Evolutionary conservation across 2,888 invertebrate genomes (phyloP).

Genomic region (Hypsopygia costalis): DNA sequence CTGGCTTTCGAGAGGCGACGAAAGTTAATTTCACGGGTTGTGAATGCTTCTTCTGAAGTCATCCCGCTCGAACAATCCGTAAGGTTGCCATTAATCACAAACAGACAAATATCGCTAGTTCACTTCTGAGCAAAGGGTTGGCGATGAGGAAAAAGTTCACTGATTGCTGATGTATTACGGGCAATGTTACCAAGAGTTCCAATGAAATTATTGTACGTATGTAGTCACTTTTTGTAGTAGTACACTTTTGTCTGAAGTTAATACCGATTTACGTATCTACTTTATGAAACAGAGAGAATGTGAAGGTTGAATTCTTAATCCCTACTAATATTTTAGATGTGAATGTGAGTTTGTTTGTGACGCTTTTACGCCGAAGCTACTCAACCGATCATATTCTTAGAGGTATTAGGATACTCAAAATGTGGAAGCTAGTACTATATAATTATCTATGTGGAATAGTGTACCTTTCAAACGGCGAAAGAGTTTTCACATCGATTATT

Average conservation of each 20-base stretch:
- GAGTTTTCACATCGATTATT: no score
- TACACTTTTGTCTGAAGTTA: no score
- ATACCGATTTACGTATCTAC: background rate
- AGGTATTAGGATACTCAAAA: no score
- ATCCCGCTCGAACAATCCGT: constrained; percentile 69
- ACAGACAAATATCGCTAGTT: constrained; percentile 55
- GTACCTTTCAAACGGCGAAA: no score
- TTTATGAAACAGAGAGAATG: background rate
- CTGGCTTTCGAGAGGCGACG: constrained; percentile 57
- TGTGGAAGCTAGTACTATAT: no score
- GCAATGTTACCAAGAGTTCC: background rate
- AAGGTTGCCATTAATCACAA: constrained; percentile 69
- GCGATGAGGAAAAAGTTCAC: constrained; percentile 8
- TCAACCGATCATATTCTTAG: no score
- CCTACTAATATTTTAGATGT: no score
- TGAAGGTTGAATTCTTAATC: no score
- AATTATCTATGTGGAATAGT: no score
- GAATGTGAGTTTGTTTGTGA: no score
- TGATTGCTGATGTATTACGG: constrained; percentile 11
- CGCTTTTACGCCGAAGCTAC: no score
- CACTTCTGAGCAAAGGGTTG: constrained; percentile 24
- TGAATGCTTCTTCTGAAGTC: constrained; percentile 71
- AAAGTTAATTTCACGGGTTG: constrained; percentile 77
- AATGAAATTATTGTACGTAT: background rate
- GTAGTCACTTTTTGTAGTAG: no score